Conservation (phyloP, 2,888 invertebrate species). For the Cataglyphis cursor region DNA sequence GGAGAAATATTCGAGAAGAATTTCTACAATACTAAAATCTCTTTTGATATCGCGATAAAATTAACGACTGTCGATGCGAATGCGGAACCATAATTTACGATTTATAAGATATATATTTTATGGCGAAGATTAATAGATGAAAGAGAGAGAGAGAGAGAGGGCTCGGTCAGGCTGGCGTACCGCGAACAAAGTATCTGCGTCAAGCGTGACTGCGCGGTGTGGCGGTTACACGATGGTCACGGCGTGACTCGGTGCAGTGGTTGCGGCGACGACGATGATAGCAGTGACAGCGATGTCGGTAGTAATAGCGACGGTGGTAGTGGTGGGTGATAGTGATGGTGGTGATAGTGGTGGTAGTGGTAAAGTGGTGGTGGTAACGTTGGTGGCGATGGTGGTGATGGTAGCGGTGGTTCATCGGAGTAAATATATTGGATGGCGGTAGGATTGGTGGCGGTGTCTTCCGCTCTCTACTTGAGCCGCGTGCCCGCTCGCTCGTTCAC, state of each 20-base stretch:
- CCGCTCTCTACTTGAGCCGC: conserved; percentile 85
- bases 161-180: conserved; percentile 41
- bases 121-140: conserved; percentile 54
- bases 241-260: conserved; percentile 56
- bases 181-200: conserved; percentile 47
- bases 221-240: conserved; percentile 50
- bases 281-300: conserved; percentile 8
- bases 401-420: conserved; percentile 83
- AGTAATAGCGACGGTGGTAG: conserved; percentile 28
- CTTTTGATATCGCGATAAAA: background rate
- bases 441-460: conserved; percentile 84
- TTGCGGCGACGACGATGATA: conserved; percentile 34
- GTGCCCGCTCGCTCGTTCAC: conserved; percentile 85
- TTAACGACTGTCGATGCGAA: conserved; percentile 52
- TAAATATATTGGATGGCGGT: conserved; percentile 84
- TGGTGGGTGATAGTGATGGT: conserved; percentile 7
- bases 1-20: background rate
- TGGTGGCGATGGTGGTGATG: conserved; percentile 66
- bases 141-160: conserved; percentile 12
- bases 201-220: conserved; percentile 42
- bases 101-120: conserved; percentile 55
- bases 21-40: background rate
- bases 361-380: conserved; percentile 24
- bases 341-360: conserved; percentile 15
- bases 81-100: conserved; percentile 61